A percentile compares a stretch with the other conserved stretches of the same genome.
phyloP scores from a whole-genome alignment of 1,140 invertebrate genomes.

The Hetaerina americana region DNA sequence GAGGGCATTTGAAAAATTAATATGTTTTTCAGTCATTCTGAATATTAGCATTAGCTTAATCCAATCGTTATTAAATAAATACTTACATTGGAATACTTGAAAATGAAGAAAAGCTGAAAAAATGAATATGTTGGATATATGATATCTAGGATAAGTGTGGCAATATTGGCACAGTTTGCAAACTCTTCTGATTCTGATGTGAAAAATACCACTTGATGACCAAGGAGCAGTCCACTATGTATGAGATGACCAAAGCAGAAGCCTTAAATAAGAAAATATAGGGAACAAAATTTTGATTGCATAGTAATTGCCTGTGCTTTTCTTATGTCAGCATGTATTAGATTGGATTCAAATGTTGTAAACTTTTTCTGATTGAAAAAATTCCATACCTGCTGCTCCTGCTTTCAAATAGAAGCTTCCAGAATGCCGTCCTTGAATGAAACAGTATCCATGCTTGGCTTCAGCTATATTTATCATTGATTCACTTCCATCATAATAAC shows the following conservation, averaged over 20 bases:
- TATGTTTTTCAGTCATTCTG: neutral
- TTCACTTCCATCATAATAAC: neutral
- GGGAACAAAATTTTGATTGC: constrained; percentile 9
- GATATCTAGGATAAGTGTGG: constrained; percentile 40
- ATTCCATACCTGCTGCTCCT: constrained; percentile 47
- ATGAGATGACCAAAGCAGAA: constrained; percentile 60
- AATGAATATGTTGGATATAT: constrained; percentile 54
- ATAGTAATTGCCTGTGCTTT: too few species aligned
- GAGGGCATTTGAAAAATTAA: neutral
- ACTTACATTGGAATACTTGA: constrained; percentile 63
- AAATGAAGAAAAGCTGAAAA: constrained; percentile 55
- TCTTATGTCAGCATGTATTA: too few species aligned
- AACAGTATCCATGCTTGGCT: constrained; percentile 38
- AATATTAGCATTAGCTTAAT: too few species aligned
- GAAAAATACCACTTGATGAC: constrained; percentile 45
- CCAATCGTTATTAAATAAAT: constrained; percentile 3
- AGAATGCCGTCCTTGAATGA: constrained; percentile 46
- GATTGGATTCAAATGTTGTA: too few species aligned
- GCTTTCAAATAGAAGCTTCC: constrained; percentile 60
- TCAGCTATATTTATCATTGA: neutral
- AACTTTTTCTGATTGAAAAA: too few species aligned
- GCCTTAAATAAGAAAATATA: too few species aligned
- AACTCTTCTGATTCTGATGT: constrained; percentile 25
- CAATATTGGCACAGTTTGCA: constrained; percentile 28
- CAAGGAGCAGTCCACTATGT: constrained; percentile 47